Evolutionary conservation across 2,888 invertebrate species (phyloP).

Genomic region (Yponomeuta malinellus): DNA sequence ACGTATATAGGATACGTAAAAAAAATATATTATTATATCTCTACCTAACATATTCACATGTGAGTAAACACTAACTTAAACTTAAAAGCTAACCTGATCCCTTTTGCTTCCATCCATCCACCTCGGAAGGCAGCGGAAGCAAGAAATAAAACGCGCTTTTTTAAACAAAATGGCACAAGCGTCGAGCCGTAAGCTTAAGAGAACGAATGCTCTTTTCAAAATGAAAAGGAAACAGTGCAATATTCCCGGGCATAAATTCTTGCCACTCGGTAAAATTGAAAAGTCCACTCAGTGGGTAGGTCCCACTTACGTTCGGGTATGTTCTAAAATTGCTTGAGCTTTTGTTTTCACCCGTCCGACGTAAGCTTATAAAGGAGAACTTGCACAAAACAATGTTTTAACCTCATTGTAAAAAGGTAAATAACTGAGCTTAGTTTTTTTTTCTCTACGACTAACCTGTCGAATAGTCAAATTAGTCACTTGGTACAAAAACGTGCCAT

Average conservation of each 20-base stretch:
- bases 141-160: not conserved
- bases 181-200: constrained; percentile 26
- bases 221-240: constrained; percentile 62
- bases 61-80: not conserved
- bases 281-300: constrained; percentile 58
- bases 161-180: constrained; percentile 16
- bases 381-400: not conserved
- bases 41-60: not conserved
- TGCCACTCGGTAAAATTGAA: constrained; percentile 67
- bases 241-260: constrained; percentile 51
- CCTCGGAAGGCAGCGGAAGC: not conserved
- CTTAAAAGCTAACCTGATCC: not conserved
- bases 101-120: not conserved
- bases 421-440: too few relatives aligned
- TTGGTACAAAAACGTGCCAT: too few relatives aligned
- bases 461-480: too few relatives aligned
- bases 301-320: constrained; percentile 52
- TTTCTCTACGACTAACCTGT: too few relatives aligned
- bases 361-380: not conserved
- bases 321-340: constrained; percentile 60
- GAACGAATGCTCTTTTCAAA: constrained; percentile 55
- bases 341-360: constrained; percentile 33
- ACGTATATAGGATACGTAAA: too few relatives aligned
- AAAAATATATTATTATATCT: not conserved
- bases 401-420: not conserved